Evolutionary conservation across 1,140 invertebrate species (phyloP), one percentile per base, ranked within the genome.

Genomic region (Drosophila takahashii): DNA sequence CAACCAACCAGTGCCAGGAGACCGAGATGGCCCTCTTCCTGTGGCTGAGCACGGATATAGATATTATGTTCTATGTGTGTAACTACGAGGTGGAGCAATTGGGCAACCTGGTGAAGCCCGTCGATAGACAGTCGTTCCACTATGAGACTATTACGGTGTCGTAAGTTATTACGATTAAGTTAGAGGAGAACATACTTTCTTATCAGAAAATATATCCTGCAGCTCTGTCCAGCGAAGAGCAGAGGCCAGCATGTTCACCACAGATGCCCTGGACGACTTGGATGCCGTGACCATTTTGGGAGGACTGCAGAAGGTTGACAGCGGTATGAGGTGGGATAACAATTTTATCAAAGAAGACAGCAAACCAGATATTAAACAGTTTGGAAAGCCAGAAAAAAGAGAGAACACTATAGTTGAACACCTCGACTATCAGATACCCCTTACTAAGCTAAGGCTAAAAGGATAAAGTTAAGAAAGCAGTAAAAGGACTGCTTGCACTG

Each of bases 31-130:
- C 57, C 0, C 65, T 81, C 8, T 91, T 91, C 13, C 0, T 91
- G 6, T 91, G 90, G 90, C 54, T 91, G 1, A 75, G 73, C 11
- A 56, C 77, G 0, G 53, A 89, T 15, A 41, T 91, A 1, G 74
- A 87, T 34, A 73, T 80, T 2, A 15, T 37, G 0, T 71, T 47
- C 4, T 69, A 77, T 42, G 62, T 85, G 8, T 45, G 39, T 2
- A 79, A 83, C 52, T 91, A 79, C 10, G 62, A 90, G 15, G 7
- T 91, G 36, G 73, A 77, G 15, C 18, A 37, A 1, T 90, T 79
- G 34, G 80, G 86, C 7, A 90, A 91, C 65, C 54, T 91, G 16
- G 22, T 91, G 2, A 77, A 81, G 3, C 41, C 36, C 11, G 29
- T 29, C 11, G 3, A 15, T 0, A n/a, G 22, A 0, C 22, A 51